Conservation (phyloP, 1,140 invertebrate genomes). For the Lineus longissimus region DNA sequence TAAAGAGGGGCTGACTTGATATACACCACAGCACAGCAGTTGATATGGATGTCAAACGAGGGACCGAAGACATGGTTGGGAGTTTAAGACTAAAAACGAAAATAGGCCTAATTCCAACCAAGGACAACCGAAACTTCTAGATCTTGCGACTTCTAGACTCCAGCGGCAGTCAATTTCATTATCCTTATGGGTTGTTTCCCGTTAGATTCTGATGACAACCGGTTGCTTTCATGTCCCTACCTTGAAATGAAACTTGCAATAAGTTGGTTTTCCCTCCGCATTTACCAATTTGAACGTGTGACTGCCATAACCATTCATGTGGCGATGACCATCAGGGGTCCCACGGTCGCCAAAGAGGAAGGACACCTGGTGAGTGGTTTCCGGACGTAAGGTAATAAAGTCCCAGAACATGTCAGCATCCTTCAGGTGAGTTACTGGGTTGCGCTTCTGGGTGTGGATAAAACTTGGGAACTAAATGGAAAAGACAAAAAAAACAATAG, state of each 20-base stretch:
- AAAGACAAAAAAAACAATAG: background rate
- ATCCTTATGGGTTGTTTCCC: too few species aligned
- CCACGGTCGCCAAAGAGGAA: slow-evolving; percentile 88
- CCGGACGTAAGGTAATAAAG: slow-evolving; percentile 83
- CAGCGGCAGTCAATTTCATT: too few species aligned
- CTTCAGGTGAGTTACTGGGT: slow-evolving; percentile 87
- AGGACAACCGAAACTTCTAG: too few species aligned
- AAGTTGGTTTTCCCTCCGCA: slow-evolving; percentile 69
- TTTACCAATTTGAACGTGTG: slow-evolving; percentile 94
- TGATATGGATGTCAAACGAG: too few species aligned
- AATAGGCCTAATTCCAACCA: too few species aligned
- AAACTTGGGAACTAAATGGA: slow-evolving; percentile 52
- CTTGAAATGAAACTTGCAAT: slow-evolving; percentile 92
- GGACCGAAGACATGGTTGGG: too few species aligned
- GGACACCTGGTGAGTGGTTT: slow-evolving; percentile 81
- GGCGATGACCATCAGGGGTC: slow-evolving; percentile 83
- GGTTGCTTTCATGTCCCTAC: too few species aligned
- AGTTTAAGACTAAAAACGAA: too few species aligned
- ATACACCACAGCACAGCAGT: too few species aligned
- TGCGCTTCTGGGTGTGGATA: slow-evolving; percentile 77
- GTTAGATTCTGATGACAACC: too few species aligned
- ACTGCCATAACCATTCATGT: slow-evolving; percentile 93
- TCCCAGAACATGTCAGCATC: slow-evolving; percentile 91
- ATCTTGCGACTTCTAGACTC: too few species aligned
- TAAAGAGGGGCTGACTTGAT: too few species aligned